Base-by-base conservation (phyloP, 2,888 invertebrate genomes). In the Oxystoma pomonae region DNA sequence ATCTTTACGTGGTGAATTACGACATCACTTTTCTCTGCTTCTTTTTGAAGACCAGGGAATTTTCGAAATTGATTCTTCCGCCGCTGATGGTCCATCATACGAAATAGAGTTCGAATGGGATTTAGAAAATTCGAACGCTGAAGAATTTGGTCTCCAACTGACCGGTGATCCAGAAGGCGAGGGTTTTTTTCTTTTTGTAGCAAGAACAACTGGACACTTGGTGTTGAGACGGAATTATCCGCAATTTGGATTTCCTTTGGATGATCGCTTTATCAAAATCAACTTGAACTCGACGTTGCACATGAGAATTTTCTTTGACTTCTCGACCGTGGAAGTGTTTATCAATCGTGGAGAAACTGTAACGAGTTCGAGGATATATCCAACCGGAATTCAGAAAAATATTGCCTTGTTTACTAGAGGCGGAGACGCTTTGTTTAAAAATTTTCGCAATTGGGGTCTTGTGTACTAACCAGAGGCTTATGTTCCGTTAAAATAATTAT, bases 271-370 rank as follows among this genome's bases (percentile, higher is more conserved):
- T 35, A 3, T 35, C 3, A 55, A 18, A 17, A 9, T 12, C 2
- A 17, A 21, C 21, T 16, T 17, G 3, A 7, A 19, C 2, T 18
- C 19, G 20, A n/a, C 20, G 2, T 58, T 65, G 20, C 19, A 20
- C 22, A 0, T 68, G 66, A 68, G 71, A 65, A 66, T 73, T 63
- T 71, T 72, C 62, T 65, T 73, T 62, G 69, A 69, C 58, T 52
- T 62, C 9, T 69, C 69, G 9, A 68, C 69, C 1, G 58, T 69
- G 2, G 69, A 69, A 58, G 60, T 68, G 21, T 68, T 69, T 59
- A 62, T 67, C 7, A 68, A 67, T 57, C 62, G 66, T 59, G 69
- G 69, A 12, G 59, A 53, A 18, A 65, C 63, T 49, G 65, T 66
- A 9, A 35, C 68, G 52, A 68, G 63, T n/a, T 58, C 62, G 9